Percentiles rank a stretch among this genome's conserved stretches.
These are phyloP conservation scores for Halocynthia aurantium DNA, from an alignment of 23 tunicate species.

Conservation along the genomic window DNA sequence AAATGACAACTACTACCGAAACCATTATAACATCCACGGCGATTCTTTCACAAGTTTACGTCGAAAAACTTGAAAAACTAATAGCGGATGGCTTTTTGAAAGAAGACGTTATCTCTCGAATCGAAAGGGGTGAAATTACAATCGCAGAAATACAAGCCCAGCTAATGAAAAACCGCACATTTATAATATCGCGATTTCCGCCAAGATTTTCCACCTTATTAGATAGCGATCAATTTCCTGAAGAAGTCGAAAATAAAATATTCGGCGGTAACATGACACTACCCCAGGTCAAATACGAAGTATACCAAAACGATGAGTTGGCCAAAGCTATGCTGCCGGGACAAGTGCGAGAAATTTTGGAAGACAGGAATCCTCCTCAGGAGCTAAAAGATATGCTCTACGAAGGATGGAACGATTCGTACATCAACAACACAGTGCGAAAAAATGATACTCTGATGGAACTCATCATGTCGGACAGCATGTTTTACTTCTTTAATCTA, in stretches of 20 bases:
- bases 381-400: slow-evolving; percentile 27
- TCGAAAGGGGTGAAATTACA: slow-evolving; percentile 34
- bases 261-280: slow-evolving; percentile 30
- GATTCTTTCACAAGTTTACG: too few relatives aligned
- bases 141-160: slow-evolving; percentile 37
- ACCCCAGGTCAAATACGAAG: slow-evolving; percentile 14
- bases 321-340: slow-evolving; percentile 38
- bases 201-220: slow-evolving; percentile 14
- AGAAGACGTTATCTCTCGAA: neutral
- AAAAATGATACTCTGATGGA: slow-evolving; percentile 32
- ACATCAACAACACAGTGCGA: slow-evolving; percentile 16
- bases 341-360: slow-evolving; percentile 25
- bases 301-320: slow-evolving; percentile 42
- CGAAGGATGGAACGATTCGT: slow-evolving; percentile 44
- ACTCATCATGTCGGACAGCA: slow-evolving; percentile 62
- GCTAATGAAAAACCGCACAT: slow-evolving; percentile 33
- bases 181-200: slow-evolving; percentile 50
- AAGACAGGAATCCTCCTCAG: slow-evolving; percentile 58
- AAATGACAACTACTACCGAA: too few relatives aligned
- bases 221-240: slow-evolving; percentile 41
- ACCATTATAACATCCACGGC: too few relatives aligned
- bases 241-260: slow-evolving; percentile 37
- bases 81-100: slow-evolving; percentile 11
- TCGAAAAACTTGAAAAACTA: too few relatives aligned
- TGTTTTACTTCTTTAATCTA: slow-evolving; percentile 55